phyloP scores from a whole-genome alignment of 2,888 invertebrate genomes.

The Baccha elongata region DNA sequence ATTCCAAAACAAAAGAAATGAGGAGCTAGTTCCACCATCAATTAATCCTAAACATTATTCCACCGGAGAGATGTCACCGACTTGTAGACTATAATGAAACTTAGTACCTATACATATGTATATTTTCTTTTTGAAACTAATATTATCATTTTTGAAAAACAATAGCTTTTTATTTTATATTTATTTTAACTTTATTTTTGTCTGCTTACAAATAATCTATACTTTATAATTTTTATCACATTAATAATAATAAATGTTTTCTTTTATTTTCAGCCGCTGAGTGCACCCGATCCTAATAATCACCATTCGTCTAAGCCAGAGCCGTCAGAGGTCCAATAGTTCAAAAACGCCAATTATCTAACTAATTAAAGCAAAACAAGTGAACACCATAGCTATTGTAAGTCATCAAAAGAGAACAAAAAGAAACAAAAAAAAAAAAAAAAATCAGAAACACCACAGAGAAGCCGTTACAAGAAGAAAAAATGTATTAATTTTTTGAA shows the following conservation, averaged over 20 bases:
- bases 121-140: too few relatives aligned
- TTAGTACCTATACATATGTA: too few relatives aligned
- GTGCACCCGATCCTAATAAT: constrained; percentile 92
- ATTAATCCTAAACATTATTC: too few relatives aligned
- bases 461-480: constrained; percentile 55
- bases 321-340: constrained; percentile 92
- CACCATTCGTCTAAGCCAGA: constrained; percentile 91
- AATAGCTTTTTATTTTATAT: too few relatives aligned
- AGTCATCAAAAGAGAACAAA: constrained; percentile 59
- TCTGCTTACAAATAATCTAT: too few relatives aligned
- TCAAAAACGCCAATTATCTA: constrained; percentile 76
- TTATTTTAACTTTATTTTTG: too few relatives aligned
- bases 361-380: constrained; percentile 71
- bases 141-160: too few relatives aligned
- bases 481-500: constrained; percentile 38
- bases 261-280: constrained; percentile 86
- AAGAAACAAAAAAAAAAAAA: constrained; percentile 39
- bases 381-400: constrained; percentile 70
- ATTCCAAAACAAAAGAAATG: too few relatives aligned
- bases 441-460: constrained; percentile 41
- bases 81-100: too few relatives aligned
- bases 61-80: too few relatives aligned
- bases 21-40: too few relatives aligned
- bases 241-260: constrained; percentile 31
- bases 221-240: too few relatives aligned